A percentile compares a stretch with the other conserved stretches of the same genome.
These are phyloP conservation scores for Ectemnius cavifrons DNA, from an alignment of 2,888 invertebrate genomes.

Conservation along the genomic window DNA sequence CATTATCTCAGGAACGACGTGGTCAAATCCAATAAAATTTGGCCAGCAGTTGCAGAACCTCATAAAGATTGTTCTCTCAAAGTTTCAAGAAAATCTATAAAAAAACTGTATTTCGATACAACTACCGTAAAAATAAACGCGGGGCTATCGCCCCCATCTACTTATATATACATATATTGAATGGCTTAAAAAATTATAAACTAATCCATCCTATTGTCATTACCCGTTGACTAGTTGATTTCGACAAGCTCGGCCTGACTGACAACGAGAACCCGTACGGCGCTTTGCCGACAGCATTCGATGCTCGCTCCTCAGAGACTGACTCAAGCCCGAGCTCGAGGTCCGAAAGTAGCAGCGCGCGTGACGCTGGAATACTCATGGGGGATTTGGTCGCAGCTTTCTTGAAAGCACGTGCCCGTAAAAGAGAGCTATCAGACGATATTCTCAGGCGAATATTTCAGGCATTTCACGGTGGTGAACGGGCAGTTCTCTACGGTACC, in stretches of 20 bases:
- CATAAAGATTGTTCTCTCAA: too few relatives aligned
- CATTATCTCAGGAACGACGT: too few relatives aligned
- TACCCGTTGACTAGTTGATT: constrained; percentile 83
- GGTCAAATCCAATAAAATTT: too few relatives aligned
- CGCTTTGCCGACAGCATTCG: constrained; percentile 84
- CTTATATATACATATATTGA: not conserved
- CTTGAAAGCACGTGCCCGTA: constrained; percentile 82
- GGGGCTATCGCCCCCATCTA: too few relatives aligned
- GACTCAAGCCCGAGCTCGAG: not conserved
- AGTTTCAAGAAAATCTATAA: too few relatives aligned
- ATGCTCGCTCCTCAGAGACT: constrained; percentile 74
- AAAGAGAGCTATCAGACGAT: constrained; percentile 74
- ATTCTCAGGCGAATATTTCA: constrained; percentile 45
- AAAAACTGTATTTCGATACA: too few relatives aligned
- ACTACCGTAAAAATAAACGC: too few relatives aligned
- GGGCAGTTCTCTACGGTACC: constrained; percentile 87
- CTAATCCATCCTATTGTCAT: too few relatives aligned
- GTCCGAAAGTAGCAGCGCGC: not conserved
- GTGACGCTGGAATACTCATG: constrained; percentile 66
- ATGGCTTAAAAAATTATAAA: not conserved
- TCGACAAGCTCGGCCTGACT: constrained; percentile 91
- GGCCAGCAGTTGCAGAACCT: too few relatives aligned
- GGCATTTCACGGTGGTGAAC: constrained; percentile 89
- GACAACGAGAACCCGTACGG: constrained; percentile 94
- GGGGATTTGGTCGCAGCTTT: constrained; percentile 87